phyloP scores from a whole-genome alignment of 2,888 invertebrate genomes.

The Nowickia ferox region DNA sequence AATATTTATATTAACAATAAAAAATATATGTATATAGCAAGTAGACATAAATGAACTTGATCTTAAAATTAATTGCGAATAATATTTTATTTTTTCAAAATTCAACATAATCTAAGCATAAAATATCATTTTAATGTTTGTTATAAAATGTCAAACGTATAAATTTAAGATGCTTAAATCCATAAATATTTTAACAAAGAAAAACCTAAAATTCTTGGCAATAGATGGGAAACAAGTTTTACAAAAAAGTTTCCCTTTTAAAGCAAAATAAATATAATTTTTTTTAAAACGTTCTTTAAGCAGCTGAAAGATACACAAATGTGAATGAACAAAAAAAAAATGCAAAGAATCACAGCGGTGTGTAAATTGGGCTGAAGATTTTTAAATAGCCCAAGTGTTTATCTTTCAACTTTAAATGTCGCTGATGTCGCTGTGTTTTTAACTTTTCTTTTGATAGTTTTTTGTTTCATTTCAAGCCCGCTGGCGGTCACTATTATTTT shows the following conservation, averaged over 20 bases:
- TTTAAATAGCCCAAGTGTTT: slow-evolving; percentile 66
- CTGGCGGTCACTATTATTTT: slow-evolving; percentile 49
- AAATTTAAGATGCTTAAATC: slow-evolving; percentile 15
- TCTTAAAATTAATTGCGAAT: neutral
- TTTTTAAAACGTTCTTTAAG: neutral
- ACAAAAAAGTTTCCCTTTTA: neutral
- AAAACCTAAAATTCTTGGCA: slow-evolving; percentile 36
- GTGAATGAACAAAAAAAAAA: neutral
- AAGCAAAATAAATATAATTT: too few relatives aligned
- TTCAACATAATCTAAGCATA: slow-evolving; percentile 3
- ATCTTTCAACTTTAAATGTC: slow-evolving; percentile 45
- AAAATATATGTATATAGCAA: neutral
- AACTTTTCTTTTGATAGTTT: neutral
- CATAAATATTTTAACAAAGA: slow-evolving; percentile 41
- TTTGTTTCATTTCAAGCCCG: slow-evolving; percentile 19
- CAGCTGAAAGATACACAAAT: neutral
- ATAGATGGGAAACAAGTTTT: neutral
- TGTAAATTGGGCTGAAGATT: slow-evolving; percentile 54
- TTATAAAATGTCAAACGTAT: slow-evolving; percentile 44
- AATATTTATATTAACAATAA: slow-evolving; percentile 4
- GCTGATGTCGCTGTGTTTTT: neutral
- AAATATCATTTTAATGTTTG: slow-evolving; percentile 41
- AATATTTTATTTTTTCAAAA: neutral
- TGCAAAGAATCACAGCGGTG: slow-evolving; percentile 12
- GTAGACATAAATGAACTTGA: slow-evolving; percentile 20